These are phyloP conservation scores for Chloroceryle inda DNA, from an alignment of 2,797 vertebrate species.

Conservation along the genomic window DNA sequence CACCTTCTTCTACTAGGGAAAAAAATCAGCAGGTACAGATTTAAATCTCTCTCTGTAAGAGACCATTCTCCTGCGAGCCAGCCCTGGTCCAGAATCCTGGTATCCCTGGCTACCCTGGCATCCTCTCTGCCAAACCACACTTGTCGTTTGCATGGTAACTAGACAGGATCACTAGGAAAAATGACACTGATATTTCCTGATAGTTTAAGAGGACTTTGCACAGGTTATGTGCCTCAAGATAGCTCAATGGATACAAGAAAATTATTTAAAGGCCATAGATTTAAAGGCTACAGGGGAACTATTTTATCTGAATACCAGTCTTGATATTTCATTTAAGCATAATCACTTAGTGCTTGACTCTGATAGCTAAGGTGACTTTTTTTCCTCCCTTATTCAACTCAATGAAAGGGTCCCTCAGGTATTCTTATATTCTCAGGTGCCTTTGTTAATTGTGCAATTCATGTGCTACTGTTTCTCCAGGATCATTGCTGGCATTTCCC, in stretches of 20 bases:
- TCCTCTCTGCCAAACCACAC: neutral
- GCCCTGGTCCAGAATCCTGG: neutral
- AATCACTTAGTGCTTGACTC: slow-evolving; percentile 19
- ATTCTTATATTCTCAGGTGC: neutral
- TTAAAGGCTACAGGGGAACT: slow-evolving; percentile 23
- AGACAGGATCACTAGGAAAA: neutral
- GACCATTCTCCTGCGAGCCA: neutral
- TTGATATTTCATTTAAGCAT: slow-evolving; percentile 50
- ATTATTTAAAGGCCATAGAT: slow-evolving; percentile 43
- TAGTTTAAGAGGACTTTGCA: neutral
- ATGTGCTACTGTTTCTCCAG: neutral
- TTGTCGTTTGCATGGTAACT: neutral
- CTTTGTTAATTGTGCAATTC: neutral
- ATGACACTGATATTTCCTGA: neutral
- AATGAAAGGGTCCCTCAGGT: neutral
- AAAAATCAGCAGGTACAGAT: neutral
- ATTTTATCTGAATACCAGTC: slow-evolving; percentile 31
- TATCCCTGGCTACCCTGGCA: no score
- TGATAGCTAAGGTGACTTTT: slow-evolving; percentile 65
- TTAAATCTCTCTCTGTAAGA: neutral
- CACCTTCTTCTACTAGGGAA: neutral
- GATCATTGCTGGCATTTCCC: neutral
- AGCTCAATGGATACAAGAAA: neutral
- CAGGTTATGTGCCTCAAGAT: neutral
- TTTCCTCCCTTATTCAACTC: neutral